Conservation (phyloP, 2,113 vertebrate genomes). For the Sylvietta virens region DNA sequence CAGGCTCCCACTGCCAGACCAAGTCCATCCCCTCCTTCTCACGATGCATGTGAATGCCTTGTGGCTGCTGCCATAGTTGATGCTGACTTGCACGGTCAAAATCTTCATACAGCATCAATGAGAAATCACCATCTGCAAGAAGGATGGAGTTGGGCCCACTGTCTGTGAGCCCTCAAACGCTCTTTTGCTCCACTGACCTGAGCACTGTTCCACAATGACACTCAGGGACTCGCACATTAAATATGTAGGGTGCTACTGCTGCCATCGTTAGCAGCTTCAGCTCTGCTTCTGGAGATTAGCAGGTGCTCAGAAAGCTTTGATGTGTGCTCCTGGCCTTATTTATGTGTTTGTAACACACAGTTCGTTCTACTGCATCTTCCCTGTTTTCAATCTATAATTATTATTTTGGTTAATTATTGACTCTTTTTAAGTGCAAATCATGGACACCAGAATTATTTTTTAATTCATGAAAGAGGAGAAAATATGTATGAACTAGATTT, state of each 20-base stretch:
- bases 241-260: neutral
- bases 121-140: neutral
- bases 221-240: neutral
- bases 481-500: constrained; percentile 60
- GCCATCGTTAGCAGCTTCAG: neutral
- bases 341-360: neutral
- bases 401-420: constrained; percentile 60
- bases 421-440: constrained; percentile 68
- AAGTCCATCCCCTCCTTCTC: neutral
- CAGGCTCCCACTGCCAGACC: rapidly evolving
- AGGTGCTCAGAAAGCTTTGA: constrained; percentile 39
- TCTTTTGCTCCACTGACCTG: neutral
- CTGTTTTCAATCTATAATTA: constrained; percentile 28
- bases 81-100: rapidly evolving
- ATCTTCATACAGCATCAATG: rapidly evolving
- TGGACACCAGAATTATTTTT: constrained; percentile 13
- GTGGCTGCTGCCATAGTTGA: rapidly evolving
- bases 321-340: constrained; percentile 43
- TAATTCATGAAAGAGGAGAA: constrained; percentile 36
- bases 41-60: rapidly evolving
- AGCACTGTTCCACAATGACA: neutral
- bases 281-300: neutral
- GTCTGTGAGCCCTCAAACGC: neutral
- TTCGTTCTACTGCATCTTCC: neutral
- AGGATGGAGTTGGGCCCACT: no score